phyloP scores from a whole-genome alignment of 2,113 vertebrate genomes.

The Paraplagusia blochii region DNA sequence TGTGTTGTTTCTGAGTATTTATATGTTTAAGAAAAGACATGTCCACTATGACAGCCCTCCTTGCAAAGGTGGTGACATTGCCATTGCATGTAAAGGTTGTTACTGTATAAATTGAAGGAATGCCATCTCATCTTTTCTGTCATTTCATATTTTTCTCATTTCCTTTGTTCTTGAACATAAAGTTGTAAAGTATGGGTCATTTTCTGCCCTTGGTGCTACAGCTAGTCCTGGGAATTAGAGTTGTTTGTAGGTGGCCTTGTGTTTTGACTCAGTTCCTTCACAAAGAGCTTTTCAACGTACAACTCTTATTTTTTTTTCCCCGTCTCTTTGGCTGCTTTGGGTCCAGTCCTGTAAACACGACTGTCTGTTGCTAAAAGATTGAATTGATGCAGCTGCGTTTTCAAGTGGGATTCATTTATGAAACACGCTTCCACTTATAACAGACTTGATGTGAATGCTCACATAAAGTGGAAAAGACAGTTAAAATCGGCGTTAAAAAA shows the following conservation, averaged over 20 bases:
- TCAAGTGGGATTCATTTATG: neutral
- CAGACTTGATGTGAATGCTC: too few species aligned
- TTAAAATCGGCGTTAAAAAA: too few species aligned
- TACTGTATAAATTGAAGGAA: constrained; percentile 1
- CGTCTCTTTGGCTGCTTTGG: neutral
- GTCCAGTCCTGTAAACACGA: neutral
- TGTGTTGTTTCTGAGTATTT: too few species aligned
- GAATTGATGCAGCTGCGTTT: neutral
- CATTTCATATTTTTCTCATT: neutral
- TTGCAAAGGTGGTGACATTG: too few species aligned
- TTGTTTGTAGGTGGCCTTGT: neutral
- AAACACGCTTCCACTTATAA: neutral
- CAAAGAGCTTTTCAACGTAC: neutral
- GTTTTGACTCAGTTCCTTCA: neutral
- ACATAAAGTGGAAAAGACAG: too few species aligned
- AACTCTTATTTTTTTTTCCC: neutral
- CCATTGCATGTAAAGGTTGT: constrained; percentile 1
- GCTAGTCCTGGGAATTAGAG: neutral
- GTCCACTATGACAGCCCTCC: neutral
- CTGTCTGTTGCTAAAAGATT: neutral
- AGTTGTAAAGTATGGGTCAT: constrained; percentile 5
- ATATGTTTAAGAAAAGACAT: neutral
- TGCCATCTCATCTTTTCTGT: neutral
- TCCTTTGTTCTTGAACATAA: constrained; percentile 1
- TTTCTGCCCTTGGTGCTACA: constrained; percentile 2